Percentiles rank a stretch among this genome's conserved stretches.
These are phyloP conservation scores for Salarias fasciatus DNA, from an alignment of 2,797 vertebrate genomes.

Conservation along the genomic window DNA sequence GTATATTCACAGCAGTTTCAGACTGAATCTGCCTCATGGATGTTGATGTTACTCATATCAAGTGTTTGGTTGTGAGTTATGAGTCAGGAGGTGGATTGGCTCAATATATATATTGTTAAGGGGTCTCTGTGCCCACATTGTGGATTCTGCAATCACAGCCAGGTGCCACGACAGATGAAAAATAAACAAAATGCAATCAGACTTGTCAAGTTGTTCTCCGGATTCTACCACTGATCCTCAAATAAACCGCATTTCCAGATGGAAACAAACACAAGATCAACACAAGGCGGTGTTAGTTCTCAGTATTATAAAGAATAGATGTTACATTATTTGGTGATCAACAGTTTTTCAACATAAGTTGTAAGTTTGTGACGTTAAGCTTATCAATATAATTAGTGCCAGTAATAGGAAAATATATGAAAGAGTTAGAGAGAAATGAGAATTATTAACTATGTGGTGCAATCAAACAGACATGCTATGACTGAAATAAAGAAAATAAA, in stretches of 20 bases:
- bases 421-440: too few relatives aligned
- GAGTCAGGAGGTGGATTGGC: slow-evolving; percentile 35
- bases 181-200: slow-evolving; percentile 4
- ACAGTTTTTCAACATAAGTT: too few relatives aligned
- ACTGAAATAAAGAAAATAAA: too few relatives aligned
- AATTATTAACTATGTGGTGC: too few relatives aligned
- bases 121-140: slow-evolving; percentile 6
- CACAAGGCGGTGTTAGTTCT: too few relatives aligned
- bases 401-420: too few relatives aligned
- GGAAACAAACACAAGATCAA: too few relatives aligned
- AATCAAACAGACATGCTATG: too few relatives aligned
- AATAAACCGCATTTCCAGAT: not conserved
- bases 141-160: slow-evolving; percentile 24
- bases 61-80: slow-evolving; percentile 43
- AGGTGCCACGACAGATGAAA: slow-evolving; percentile 1
- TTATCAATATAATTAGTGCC: too few relatives aligned
- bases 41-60: slow-evolving; percentile 43
- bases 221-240: not conserved
- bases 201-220: not conserved
- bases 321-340: too few relatives aligned
- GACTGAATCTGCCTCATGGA: slow-evolving; percentile 31
- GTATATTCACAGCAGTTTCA: slow-evolving; percentile 30
- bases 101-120: slow-evolving; percentile 37
- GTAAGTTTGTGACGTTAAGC: too few relatives aligned
- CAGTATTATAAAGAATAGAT: too few relatives aligned